phyloP scores from a whole-genome alignment of 37 sponge, comb jelly and placozoan species.

The Beroe forskalii region DNA sequence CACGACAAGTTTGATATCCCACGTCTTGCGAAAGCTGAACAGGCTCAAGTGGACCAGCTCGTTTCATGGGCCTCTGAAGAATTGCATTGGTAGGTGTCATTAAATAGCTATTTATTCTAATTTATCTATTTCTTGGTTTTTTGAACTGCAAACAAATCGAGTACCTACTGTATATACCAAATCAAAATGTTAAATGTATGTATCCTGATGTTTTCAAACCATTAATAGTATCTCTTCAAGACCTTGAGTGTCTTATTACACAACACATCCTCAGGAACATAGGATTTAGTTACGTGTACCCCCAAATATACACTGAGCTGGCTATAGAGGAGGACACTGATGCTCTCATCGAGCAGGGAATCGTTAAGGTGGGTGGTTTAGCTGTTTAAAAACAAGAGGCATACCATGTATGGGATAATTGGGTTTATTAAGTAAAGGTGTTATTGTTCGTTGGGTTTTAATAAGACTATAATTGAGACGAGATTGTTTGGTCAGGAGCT shows the following conservation, averaged over 20 bases:
- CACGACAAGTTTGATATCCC: neutral
- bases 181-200: no score
- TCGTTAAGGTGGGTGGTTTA: neutral
- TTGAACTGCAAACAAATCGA: neutral
- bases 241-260: no score
- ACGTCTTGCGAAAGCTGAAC: neutral
- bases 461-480: no score
- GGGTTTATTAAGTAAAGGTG: no score
- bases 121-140: neutral
- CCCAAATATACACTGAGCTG: slow-evolving; percentile 39
- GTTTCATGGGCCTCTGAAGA: slow-evolving; percentile 36
- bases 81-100: slow-evolving; percentile 23
- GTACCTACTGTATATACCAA: no score
- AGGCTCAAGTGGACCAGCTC: slow-evolving; percentile 8
- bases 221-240: no score
- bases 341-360: neutral
- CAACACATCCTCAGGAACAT: slow-evolving; percentile 56
- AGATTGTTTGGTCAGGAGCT: no score
- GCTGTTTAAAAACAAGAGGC: no score
- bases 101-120: neutral
- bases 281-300: slow-evolving; percentile 36
- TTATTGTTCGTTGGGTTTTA: no score
- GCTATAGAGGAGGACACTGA: neutral
- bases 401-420: no score
- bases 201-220: no score